Evolutionary conservation across 2,113 vertebrate species (phyloP).

Genomic region (Chamaetylas fuelleborni): DNA sequence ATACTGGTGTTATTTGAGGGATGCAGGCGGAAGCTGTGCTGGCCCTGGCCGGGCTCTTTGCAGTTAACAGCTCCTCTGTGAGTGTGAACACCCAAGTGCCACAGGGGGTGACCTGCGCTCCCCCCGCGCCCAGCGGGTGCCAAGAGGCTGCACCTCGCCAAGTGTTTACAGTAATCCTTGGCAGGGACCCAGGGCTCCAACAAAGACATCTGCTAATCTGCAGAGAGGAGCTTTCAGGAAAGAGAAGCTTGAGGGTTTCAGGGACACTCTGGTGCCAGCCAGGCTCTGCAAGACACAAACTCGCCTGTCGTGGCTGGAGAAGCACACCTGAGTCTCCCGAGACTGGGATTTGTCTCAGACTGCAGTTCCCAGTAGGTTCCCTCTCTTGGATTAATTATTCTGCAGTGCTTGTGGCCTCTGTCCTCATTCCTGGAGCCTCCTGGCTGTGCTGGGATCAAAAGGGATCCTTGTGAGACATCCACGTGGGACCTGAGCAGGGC

Average conservation of each 20-base stretch:
- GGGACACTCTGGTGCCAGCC: background rate
- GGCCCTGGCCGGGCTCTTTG: background rate
- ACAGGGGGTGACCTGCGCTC: background rate
- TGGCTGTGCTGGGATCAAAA: background rate
- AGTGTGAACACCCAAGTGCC: background rate
- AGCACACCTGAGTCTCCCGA: background rate
- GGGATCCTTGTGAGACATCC: background rate
- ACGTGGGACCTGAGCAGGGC: background rate
- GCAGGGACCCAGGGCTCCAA: background rate
- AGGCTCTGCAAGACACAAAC: background rate
- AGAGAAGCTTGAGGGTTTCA: background rate
- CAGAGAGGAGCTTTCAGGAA: slow-evolving; percentile 10
- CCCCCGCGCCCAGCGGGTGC: fast-evolving
- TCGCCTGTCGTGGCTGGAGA: background rate
- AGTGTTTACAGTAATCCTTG: slow-evolving; percentile 49
- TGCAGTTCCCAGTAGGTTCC: background rate
- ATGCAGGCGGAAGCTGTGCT: fast-evolving
- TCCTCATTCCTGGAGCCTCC: background rate
- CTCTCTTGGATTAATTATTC: background rate
- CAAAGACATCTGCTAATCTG: slow-evolving; percentile 29
- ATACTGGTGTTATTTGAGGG: fast-evolving
- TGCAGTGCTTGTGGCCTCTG: background rate
- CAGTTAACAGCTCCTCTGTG: background rate
- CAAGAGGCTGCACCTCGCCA: slow-evolving; percentile 33
- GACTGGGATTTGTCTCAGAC: background rate